Conservation (phyloP, 2,113 vertebrate genomes). For the Stegastes partitus region DNA sequence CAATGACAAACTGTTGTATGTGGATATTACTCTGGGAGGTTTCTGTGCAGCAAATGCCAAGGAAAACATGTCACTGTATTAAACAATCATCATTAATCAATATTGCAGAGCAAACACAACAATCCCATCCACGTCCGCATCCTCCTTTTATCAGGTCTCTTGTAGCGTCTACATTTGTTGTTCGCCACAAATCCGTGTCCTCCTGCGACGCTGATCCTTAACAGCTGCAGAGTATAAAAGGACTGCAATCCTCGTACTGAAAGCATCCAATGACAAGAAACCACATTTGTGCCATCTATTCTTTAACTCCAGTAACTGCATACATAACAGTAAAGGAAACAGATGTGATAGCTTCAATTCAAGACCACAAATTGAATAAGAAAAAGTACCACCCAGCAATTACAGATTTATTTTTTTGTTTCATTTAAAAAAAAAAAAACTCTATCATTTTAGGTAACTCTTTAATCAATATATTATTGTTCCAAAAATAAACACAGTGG, state of each 20-base stretch:
- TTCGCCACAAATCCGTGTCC: neutral
- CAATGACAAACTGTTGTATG: neutral
- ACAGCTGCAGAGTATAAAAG: constrained; percentile 7
- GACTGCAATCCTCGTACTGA: neutral
- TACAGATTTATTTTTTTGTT: neutral
- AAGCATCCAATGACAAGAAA: constrained; percentile 3
- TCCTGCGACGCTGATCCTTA: neutral
- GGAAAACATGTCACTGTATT: too few species aligned
- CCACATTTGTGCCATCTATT: neutral
- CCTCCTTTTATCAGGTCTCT: neutral
- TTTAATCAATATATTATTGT: constrained; percentile 6
- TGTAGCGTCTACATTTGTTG: neutral
- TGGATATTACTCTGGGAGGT: neutral
- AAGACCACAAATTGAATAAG: too few species aligned
- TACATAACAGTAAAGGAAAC: too few species aligned
- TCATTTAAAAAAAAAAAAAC: too few species aligned
- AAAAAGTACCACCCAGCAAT: neutral
- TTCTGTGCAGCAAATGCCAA: too few species aligned
- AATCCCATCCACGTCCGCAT: neutral
- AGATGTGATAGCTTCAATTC: too few species aligned
- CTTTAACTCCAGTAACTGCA: neutral
- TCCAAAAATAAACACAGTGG: neutral
- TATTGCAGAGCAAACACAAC: neutral
- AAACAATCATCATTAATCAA: too few species aligned
- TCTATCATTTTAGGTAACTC: neutral